Evolutionary conservation across 2,797 vertebrate genomes (phyloP), one percentile per base, ranked within the genome.

Genomic region (Sciurus vulgaris): DNA sequence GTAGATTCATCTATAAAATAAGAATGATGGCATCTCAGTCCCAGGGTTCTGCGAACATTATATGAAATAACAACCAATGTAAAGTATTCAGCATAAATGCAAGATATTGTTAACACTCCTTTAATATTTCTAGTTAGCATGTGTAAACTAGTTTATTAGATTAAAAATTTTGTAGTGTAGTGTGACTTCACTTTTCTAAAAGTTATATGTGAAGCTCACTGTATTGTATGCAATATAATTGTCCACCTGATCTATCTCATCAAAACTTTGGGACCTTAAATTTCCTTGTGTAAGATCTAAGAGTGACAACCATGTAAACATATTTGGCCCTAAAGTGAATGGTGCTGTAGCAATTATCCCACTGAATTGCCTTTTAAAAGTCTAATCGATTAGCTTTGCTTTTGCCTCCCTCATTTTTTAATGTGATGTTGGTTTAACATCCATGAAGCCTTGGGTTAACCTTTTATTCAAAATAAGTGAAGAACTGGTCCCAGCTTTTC

Each of bases 131-230:
- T 61, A 41, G 49, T 28, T 54, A 63, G 1, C 35, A 67, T 35
- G 44, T 87, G 51, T 44, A 11, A 92, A 73, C 41, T 65, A 63
- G 14, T 65, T 84, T 74, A 41, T 81, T 72, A 38, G 13, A 12
- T 47, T 86, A 35, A 90, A 81, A 49, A 51, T 76, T 84, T 35
- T 70, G 2, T 49, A 33, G 67, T 13, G 61, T 7, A 91, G 11
- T 30, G 4, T 70, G 59, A 20, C 22, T 91, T 96, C 74, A 61
- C 56, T 92, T 93, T 94, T 47, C 22, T 73, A 51, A 95, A 95
- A 84, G 17, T 51, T 76, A 28, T 41, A 65, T 44, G 41, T 72
- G 20, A 94, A 13, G 35, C 38, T 76, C 26, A 69, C 33, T 87
- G 2, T 63, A n/a, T n/a, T 47, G 4, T 81, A 30, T 67, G 8